A percentile compares a stretch with the other conserved stretches of the same genome.
These are phyloP conservation scores for Indicator indicator DNA, from an alignment of 2,113 vertebrate genomes.

Conservation along the genomic window DNA sequence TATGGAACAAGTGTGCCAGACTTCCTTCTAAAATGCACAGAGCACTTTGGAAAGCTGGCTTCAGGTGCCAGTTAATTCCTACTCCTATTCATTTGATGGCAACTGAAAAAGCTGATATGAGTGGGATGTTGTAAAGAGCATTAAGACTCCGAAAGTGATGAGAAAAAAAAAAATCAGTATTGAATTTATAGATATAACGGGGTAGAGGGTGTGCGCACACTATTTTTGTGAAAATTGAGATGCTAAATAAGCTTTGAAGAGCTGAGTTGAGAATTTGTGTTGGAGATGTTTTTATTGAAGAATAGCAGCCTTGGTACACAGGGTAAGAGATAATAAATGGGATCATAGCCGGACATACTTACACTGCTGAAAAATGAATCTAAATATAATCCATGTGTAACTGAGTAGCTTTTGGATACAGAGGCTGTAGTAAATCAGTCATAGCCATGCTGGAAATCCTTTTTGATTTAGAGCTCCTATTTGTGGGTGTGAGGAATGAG, in stretches of 20 bases:
- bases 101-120: background rate
- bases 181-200: background rate
- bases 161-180: background rate
- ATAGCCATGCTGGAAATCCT: background rate
- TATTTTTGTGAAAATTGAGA: background rate
- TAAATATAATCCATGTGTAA: background rate
- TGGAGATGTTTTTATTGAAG: background rate
- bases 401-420: background rate
- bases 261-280: background rate
- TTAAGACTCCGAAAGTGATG: background rate
- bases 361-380: background rate
- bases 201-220: fast-evolving
- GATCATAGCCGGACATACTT: background rate
- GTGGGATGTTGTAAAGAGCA: background rate
- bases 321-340: background rate
- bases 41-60: background rate
- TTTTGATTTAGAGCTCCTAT: background rate
- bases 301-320: background rate
- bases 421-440: background rate
- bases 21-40: background rate
- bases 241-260: background rate
- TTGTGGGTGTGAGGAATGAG: background rate
- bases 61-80: background rate
- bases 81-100: background rate
- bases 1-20: background rate